Conservation (phyloP, 1,140 invertebrate genomes). For the Leptopilina clavipes region DNA sequence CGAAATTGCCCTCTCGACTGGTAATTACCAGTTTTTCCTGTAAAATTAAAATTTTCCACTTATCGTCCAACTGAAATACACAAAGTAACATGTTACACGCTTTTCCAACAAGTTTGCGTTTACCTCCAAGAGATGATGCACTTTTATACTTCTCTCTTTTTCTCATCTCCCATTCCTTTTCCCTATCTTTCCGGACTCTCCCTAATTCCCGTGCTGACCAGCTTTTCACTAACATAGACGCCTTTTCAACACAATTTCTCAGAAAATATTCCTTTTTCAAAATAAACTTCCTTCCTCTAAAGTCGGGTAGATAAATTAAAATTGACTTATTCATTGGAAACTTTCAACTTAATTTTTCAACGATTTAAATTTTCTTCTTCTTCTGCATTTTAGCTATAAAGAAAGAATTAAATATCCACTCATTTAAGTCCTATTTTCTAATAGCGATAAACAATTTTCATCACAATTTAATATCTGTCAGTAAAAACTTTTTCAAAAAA, state of each 20-base stretch:
- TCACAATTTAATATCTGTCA: too few species aligned
- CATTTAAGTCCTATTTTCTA: too few species aligned
- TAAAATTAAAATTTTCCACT: slow-evolving; percentile 64
- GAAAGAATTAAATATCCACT: too few species aligned
- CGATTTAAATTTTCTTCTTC: too few species aligned
- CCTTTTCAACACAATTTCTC: background rate
- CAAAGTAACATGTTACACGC: slow-evolving; percentile 11
- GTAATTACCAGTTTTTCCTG: slow-evolving; percentile 60
- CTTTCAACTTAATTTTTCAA: too few species aligned
- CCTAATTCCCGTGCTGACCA: background rate
- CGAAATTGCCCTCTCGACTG: slow-evolving; percentile 60
- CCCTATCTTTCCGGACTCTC: background rate
- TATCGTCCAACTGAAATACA: slow-evolving; percentile 47
- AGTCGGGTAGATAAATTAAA: too few species aligned
- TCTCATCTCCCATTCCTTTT: background rate
- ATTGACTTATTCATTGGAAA: too few species aligned
- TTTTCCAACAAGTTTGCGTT: slow-evolving; percentile 24
- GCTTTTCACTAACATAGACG: background rate
- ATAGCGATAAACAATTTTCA: too few species aligned
- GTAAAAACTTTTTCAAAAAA: too few species aligned
- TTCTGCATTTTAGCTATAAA: too few species aligned
- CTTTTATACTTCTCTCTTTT: background rate
- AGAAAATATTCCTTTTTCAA: slow-evolving; percentile 7
- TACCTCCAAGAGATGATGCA: slow-evolving; percentile 8
- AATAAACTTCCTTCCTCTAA: background rate